Percentiles rank a stretch among this genome's conserved stretches.
Evolutionary conservation across 2,797 vertebrate species (phyloP).

Genomic region (Tragelaphus eurycerus): DNA sequence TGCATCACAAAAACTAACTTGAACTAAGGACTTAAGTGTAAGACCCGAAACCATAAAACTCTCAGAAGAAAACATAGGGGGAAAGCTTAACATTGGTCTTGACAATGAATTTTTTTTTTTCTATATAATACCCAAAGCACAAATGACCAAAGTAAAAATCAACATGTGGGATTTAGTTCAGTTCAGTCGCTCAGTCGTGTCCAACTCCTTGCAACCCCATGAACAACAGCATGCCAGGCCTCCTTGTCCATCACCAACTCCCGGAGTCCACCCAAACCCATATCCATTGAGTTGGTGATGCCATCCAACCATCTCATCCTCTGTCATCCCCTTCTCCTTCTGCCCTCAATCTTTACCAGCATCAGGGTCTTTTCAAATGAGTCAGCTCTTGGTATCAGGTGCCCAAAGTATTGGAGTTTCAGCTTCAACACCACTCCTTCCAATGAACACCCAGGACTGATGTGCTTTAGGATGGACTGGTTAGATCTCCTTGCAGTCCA

Average conservation of each 20-base stretch:
- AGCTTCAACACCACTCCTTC: too few species aligned
- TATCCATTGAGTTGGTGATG: too few species aligned
- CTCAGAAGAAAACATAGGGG: not conserved
- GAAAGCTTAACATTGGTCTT: not conserved
- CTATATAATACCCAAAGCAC: not conserved
- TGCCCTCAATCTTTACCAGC: too few species aligned
- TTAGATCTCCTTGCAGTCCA: not conserved
- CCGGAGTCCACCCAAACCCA: not conserved
- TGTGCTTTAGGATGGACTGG: not conserved
- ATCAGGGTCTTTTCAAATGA: too few species aligned
- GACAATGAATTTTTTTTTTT: not conserved
- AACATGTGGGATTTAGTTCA: not conserved
- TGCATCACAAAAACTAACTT: not conserved
- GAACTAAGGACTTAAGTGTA: not conserved
- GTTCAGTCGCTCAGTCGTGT: not conserved
- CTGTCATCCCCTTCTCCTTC: too few species aligned
- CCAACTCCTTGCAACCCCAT: not conserved
- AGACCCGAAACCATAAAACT: not conserved
- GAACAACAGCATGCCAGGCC: not conserved
- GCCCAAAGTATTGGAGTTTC: too few species aligned
- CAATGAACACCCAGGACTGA: too few species aligned
- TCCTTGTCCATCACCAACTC: not conserved
- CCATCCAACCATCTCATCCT: too few species aligned
- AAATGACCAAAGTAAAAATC: not conserved
- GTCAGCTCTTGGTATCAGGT: too few species aligned